These are phyloP conservation scores for Lampris incognitus DNA, from an alignment of 2,113 vertebrate genomes.

Conservation along the genomic window DNA sequence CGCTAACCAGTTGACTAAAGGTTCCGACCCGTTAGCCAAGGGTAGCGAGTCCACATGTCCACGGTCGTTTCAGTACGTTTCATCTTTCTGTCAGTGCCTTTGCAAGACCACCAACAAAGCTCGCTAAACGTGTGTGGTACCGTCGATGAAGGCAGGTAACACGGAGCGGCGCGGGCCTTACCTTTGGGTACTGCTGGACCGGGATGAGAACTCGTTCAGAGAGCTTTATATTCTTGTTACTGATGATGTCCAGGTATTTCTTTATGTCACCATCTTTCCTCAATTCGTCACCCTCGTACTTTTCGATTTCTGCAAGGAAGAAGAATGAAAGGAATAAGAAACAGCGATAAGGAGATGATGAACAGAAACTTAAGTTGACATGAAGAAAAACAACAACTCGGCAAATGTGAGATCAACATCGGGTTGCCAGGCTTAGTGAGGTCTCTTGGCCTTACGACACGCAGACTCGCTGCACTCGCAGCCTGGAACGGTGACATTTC, in stretches of 20 bases:
- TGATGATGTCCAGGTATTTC: constrained; percentile 98
- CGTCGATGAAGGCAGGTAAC: background rate
- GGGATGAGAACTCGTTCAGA: constrained; percentile 97
- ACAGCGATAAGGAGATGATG: constrained; percentile 31
- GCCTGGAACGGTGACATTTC: constrained; percentile 39
- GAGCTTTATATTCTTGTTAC: constrained; percentile 99
- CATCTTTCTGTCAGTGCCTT: no score
- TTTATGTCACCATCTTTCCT: constrained; percentile 95
- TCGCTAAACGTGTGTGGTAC: background rate
- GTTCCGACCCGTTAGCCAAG: no score
- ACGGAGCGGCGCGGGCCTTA: constrained; percentile 72
- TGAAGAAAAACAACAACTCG: no score
- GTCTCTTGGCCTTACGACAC: background rate
- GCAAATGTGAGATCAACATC: background rate
- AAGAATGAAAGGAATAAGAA: constrained; percentile 36
- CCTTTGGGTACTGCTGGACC: constrained; percentile 98
- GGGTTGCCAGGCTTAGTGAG: background rate
- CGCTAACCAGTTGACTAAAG: no score
- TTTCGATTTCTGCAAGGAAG: constrained; percentile 93
- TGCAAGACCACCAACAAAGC: background rate
- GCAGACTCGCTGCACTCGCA: no score
- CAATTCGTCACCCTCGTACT: constrained; percentile 90
- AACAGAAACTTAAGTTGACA: background rate
- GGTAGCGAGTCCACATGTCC: no score
- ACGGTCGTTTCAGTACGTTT: no score